Conservation (phyloP, 2,888 invertebrate genomes). For the Cacoxenus indagator region DNA sequence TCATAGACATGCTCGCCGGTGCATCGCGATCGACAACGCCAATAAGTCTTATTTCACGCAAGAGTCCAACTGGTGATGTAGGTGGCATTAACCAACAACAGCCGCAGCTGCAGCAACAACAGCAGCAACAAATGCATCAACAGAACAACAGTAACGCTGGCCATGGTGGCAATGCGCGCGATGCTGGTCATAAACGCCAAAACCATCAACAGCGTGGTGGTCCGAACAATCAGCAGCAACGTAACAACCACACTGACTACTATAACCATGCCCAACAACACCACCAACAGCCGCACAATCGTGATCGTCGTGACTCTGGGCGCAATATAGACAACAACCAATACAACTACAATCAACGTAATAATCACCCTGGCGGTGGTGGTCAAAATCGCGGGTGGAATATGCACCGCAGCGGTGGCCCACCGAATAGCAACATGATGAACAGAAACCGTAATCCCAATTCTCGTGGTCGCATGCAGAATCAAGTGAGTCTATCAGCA, state of each 20-base stretch:
- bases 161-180: slow-evolving; percentile 68
- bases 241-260: slow-evolving; percentile 51
- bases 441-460: slow-evolving; percentile 65
- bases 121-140: slow-evolving; percentile 42
- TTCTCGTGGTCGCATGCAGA: slow-evolving; percentile 68
- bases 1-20: slow-evolving; percentile 72
- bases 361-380: slow-evolving; percentile 63
- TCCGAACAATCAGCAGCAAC: slow-evolving; percentile 47
- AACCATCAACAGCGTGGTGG: slow-evolving; percentile 54
- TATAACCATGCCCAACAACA: slow-evolving; percentile 56
- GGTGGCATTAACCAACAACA: slow-evolving; percentile 74
- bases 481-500: slow-evolving; percentile 54
- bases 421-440: slow-evolving; percentile 59
- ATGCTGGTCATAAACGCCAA: slow-evolving; percentile 67
- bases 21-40: slow-evolving; percentile 87
- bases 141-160: slow-evolving; percentile 56
- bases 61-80: slow-evolving; percentile 88
- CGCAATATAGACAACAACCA: slow-evolving; percentile 66
- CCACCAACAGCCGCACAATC: slow-evolving; percentile 45
- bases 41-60: slow-evolving; percentile 79
- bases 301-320: slow-evolving; percentile 70
- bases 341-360: slow-evolving; percentile 65
- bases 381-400: slow-evolving; percentile 65
- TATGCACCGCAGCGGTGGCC: slow-evolving; percentile 68
- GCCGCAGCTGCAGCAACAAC: slow-evolving; percentile 52